These are phyloP conservation scores for Metopia argyrocephala DNA, from an alignment of 2,888 invertebrate genomes.

Conservation along the genomic window DNA sequence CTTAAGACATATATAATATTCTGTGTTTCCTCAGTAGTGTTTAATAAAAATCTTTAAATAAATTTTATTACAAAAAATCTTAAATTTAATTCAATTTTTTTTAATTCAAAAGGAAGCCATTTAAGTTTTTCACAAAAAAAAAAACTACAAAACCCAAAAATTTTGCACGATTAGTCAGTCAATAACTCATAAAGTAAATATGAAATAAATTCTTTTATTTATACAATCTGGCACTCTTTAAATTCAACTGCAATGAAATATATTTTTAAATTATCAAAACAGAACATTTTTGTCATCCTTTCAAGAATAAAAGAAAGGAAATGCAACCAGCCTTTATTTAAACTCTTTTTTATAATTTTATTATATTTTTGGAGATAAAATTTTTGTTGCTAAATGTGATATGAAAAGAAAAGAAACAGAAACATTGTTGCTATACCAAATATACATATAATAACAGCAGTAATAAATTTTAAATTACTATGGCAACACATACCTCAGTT, in stretches of 20 bases:
- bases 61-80: neutral
- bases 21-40: too few relatives aligned
- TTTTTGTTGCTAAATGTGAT: too few relatives aligned
- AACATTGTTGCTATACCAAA: neutral
- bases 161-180: slow-evolving; percentile 40
- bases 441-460: slow-evolving; percentile 31
- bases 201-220: slow-evolving; percentile 18
- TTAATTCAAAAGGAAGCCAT: neutral
- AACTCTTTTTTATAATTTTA: slow-evolving; percentile 7
- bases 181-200: slow-evolving; percentile 44
- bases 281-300: slow-evolving; percentile 18
- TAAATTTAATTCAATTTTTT: neutral
- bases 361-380: too few relatives aligned
- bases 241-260: neutral
- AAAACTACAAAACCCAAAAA: neutral
- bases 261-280: neutral
- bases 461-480: slow-evolving; percentile 59
- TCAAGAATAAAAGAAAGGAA: neutral
- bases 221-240: slow-evolving; percentile 16
- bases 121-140: neutral
- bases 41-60: neutral
- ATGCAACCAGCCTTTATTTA: slow-evolving; percentile 2
- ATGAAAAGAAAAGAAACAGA: too few relatives aligned
- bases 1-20: too few relatives aligned
- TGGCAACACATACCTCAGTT: slow-evolving; percentile 42